These are phyloP conservation scores for Dicentrarchus labrax DNA, from an alignment of 2,113 vertebrate genomes.

Conservation along the genomic window DNA sequence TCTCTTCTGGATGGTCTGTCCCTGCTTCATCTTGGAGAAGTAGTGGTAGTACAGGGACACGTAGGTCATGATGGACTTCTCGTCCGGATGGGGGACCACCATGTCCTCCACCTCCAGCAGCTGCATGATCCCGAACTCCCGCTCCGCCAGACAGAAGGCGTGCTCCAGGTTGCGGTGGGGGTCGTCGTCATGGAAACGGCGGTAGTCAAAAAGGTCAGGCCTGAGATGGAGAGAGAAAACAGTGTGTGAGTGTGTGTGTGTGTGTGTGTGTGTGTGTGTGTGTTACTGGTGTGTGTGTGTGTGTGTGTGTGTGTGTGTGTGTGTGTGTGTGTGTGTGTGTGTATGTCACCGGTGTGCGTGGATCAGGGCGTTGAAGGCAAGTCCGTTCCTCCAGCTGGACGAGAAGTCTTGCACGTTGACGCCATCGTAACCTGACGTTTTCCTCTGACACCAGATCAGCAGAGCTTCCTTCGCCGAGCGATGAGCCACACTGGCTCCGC, in stretches of 20 bases:
- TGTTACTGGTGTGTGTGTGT: not conserved
- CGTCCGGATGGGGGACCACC: slow-evolving; percentile 86
- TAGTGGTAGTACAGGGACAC: slow-evolving; percentile 93
- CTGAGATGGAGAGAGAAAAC: slow-evolving; percentile 69
- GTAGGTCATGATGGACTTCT: slow-evolving; percentile 94
- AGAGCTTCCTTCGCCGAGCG: slow-evolving; percentile 92
- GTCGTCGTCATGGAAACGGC: slow-evolving; percentile 75
- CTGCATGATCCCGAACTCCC: slow-evolving; percentile 88
- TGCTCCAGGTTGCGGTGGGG: slow-evolving; percentile 85
- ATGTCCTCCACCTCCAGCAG: slow-evolving; percentile 93
- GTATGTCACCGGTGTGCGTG: slow-evolving; percentile 89
- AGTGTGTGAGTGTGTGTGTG: not conserved
- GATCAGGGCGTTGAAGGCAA: slow-evolving; percentile 92
- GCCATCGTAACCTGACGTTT: slow-evolving; percentile 88
- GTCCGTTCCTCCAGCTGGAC: slow-evolving; percentile 90
- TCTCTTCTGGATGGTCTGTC: slow-evolving; percentile 89
- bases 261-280: not conserved
- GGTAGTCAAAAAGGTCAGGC: slow-evolving; percentile 90
- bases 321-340: slow-evolving; percentile 78
- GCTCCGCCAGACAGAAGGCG: slow-evolving; percentile 88
- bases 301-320: slow-evolving; percentile 82
- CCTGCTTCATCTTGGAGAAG: slow-evolving; percentile 90
- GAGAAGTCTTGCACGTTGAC: slow-evolving; percentile 91
- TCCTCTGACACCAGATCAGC: slow-evolving; percentile 92
- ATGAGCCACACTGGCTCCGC: slow-evolving; percentile 82